Evolutionary conservation across 2,797 vertebrate species (phyloP), one percentile per base, ranked within the genome.

Genomic region (Eupleurogrammus muticus): DNA sequence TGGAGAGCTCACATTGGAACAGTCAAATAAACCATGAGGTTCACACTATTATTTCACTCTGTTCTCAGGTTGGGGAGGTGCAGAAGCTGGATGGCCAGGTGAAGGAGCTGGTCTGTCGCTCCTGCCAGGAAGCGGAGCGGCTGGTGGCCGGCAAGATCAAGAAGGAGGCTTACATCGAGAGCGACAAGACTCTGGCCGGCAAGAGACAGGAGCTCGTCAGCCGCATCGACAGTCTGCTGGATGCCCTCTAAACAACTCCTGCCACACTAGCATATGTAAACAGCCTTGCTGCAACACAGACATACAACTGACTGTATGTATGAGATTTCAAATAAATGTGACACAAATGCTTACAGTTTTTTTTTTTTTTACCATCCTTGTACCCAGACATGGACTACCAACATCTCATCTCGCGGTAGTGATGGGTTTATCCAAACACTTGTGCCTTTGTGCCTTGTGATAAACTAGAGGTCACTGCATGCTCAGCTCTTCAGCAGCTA

Each of bases 121-220:
- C 96, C 0, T 96, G 96, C 0, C 94, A 96, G 46, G 98, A 99
- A 87, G 96, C 98, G 0, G 98, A 99, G 89, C 94, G 98, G 8
- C 92, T 99, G 81, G 98, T 99, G 51, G 96, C 96, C 0, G 97
- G 97, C 17, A 99, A 99, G 82, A 95, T 99, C 42, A 99, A 99
- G 95, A 99, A 98, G 89, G 97, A 99, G 78, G 94, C 95, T 0
- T 99, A 99, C 92, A 93, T 99, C 0, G 96, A 99, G 80, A 97
- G 94, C 0, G 98, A 99, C 89, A 99, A 97, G 93, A 92, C 90
- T 51, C 94, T 97, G 89, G 92, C 93, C 9, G 83, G 81, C 88
- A 97, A 94, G 93, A 96, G 97, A 42, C 97, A 97, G 80, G 98
- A 99, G 90, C 92, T 99, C 48, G 93, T 99, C 79, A 84, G 93